Evolutionary conservation across 1,140 invertebrate genomes (phyloP), one percentile per base, ranked within the genome.

Genomic region (Sarcophaga peregrina): DNA sequence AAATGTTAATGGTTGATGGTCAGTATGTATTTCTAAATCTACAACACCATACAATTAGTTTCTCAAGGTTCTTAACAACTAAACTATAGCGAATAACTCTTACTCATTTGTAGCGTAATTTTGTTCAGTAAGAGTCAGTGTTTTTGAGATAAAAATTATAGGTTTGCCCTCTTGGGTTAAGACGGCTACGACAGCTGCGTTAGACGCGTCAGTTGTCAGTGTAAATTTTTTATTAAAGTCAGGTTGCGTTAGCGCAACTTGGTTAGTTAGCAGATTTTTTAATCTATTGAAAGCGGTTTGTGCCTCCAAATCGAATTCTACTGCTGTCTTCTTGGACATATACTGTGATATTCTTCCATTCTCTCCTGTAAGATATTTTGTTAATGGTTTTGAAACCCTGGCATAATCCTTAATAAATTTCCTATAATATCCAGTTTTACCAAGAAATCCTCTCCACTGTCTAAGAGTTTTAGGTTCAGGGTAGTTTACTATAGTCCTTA

Each of bases 1-100:
- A 87, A 87, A 92, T 62, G 78, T 84, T 54, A 92, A 85, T 5
- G 91, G 87, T 82, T 88, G 87, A 82, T 92, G 86, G 73, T 89
- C 86, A 17, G 85, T 87, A 5, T 85, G 37, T 17, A 86, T 85
- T 73, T 78, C 83, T 45, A 87, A 83, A 72, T 86, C 84, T 75
- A 37, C 46, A 46, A 84, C 84, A 37, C 83, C 83, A 72, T 85
- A 86, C 46, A 89, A 82, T 83, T 87, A 89, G 25, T 86, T 86
- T 82, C 87, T 83, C 74, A 91, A 91, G 62, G 89, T 85, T 80
- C 88, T 84, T 13, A 92, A 85, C 8, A 89, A 86, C 86, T 86
- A 90, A 37, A 92, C 82, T 20, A 92, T 87, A 0, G 89, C 91
- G n/a, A 92, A 83, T 68, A 85, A 81, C 84, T 87, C 85, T 58